Evolutionary conservation across 2,113 vertebrate genomes (phyloP).

Genomic region (Calypte anna): DNA sequence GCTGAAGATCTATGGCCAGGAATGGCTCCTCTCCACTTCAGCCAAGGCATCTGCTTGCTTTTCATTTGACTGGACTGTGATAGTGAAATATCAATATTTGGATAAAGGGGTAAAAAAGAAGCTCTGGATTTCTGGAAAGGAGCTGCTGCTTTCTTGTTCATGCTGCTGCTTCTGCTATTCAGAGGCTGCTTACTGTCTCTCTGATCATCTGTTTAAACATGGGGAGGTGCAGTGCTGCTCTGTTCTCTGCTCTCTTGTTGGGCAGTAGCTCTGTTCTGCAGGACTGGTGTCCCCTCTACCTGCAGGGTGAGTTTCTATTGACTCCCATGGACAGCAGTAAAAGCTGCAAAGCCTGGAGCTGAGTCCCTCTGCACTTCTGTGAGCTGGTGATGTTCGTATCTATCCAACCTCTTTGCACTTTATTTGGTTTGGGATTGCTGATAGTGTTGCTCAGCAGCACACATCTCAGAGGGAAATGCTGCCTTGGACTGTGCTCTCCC

Average conservation of each 20-base stretch:
- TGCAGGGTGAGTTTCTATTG: background rate
- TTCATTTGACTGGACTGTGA: background rate
- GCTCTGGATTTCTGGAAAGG: background rate
- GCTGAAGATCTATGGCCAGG: background rate
- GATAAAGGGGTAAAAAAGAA: background rate
- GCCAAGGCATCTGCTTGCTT: background rate
- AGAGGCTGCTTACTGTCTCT: background rate
- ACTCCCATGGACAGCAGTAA: background rate
- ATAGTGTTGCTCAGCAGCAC: background rate
- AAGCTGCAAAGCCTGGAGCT: background rate
- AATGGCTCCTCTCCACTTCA: background rate
- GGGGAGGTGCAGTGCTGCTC: background rate
- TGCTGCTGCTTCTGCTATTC: background rate
- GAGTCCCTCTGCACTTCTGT: background rate
- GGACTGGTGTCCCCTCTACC: fast-evolving
- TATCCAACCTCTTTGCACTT: fast-evolving
- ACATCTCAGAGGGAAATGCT: background rate
- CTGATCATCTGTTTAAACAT: background rate
- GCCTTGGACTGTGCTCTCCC: background rate
- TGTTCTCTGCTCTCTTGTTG: background rate
- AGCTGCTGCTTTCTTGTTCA: background rate
- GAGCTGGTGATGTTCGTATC: background rate
- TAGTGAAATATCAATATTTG: background rate
- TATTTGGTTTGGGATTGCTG: background rate
- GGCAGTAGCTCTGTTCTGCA: background rate